These are phyloP conservation scores for Sphaerodactylus townsendi DNA, from an alignment of 2,113 vertebrate genomes.

Conservation along the genomic window DNA sequence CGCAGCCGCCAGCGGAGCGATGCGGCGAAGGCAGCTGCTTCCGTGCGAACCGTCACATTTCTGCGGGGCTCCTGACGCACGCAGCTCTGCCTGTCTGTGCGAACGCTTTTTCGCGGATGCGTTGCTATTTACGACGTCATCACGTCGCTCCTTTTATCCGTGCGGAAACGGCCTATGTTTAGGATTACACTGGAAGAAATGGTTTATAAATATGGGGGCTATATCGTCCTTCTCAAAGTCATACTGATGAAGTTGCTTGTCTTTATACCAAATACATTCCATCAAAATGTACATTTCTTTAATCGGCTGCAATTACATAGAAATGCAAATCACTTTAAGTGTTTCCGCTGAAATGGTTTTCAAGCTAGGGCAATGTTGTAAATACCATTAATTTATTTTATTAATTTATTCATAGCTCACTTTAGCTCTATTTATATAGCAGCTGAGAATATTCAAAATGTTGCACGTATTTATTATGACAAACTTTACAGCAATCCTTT, in stretches of 20 bases:
- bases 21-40: too few relatives aligned
- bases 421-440: neutral
- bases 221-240: conserved; percentile 30
- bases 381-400: neutral
- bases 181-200: conserved; percentile 20
- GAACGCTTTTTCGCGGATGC: too few relatives aligned
- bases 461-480: neutral
- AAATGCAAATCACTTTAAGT: too few relatives aligned
- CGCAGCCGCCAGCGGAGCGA: too few relatives aligned
- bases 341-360: too few relatives aligned
- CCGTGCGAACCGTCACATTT: too few relatives aligned
- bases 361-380: neutral
- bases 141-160: too few relatives aligned
- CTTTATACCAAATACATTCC: conserved; percentile 34
- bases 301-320: conserved; percentile 12
- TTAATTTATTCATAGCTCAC: neutral
- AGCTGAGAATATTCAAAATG: neutral
- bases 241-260: conserved; percentile 39
- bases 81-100: too few relatives aligned
- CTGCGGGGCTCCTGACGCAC: too few relatives aligned
- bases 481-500: neutral
- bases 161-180: too few relatives aligned
- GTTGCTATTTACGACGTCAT: too few relatives aligned
- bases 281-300: conserved; percentile 30
- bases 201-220: conserved; percentile 23